Evolutionary conservation across 2,113 vertebrate genomes (phyloP).

Genomic region (Nothobranchius furzeri): DNA sequence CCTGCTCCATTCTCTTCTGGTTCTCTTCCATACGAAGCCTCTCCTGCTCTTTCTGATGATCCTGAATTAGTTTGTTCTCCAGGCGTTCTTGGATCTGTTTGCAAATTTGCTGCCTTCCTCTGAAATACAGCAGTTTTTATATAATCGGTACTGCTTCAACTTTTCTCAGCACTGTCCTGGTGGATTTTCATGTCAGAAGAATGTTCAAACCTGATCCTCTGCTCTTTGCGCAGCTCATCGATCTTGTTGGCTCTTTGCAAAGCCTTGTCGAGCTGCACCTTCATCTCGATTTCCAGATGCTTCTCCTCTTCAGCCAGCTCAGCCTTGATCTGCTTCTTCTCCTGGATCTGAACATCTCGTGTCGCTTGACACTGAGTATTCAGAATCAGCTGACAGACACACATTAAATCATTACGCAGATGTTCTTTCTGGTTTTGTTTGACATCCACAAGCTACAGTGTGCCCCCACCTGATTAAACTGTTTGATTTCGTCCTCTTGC

Average conservation of each 20-base stretch:
- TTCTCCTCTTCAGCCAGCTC: conserved; percentile 84
- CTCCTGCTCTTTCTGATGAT: conserved; percentile 81
- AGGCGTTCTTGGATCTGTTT: conserved; percentile 83
- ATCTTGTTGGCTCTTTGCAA: conserved; percentile 78
- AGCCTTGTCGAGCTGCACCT: conserved; percentile 80
- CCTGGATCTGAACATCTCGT: conserved; percentile 85
- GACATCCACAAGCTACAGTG: too few relatives aligned
- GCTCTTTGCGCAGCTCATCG: conserved; percentile 76
- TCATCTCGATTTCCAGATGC: conserved; percentile 88
- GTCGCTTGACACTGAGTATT: conserved; percentile 87
- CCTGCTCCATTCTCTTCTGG: conserved; percentile 79
- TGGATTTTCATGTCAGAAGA: too few relatives aligned
- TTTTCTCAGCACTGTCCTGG: too few relatives aligned
- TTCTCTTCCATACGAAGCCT: conserved; percentile 75
- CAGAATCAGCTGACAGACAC: conserved; percentile 80
- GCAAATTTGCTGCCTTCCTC: conserved; percentile 82
- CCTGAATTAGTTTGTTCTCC: conserved; percentile 74
- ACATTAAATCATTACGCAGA: background rate
- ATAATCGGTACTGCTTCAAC: too few relatives aligned
- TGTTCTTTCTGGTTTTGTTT: too few relatives aligned
- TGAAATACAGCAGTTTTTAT: conserved; percentile 37
- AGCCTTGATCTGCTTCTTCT: conserved; percentile 81
- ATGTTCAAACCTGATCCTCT: conserved; percentile 71
- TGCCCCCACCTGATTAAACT: conserved; percentile 80
- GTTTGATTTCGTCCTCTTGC: conserved; percentile 88